Evolutionary conservation across 2,888 invertebrate species (phyloP).

Genomic region (Cremastobaeus sp.): DNA sequence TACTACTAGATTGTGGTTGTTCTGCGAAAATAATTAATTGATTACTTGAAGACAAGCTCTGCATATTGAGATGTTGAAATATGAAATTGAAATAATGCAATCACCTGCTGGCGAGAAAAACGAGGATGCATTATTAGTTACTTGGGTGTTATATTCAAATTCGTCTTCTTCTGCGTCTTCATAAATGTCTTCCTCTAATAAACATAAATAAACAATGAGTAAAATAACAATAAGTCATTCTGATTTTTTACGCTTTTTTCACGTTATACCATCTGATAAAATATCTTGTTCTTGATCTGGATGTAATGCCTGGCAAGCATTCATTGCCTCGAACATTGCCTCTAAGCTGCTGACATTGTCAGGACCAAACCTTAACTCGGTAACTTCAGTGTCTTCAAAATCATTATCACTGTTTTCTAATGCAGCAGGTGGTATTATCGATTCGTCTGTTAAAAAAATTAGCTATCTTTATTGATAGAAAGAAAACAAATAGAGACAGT

Average conservation of each 20-base stretch:
- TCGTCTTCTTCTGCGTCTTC: slow-evolving; percentile 77
- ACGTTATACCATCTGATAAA: slow-evolving; percentile 77
- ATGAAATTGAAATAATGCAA: not conserved
- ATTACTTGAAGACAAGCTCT: not conserved
- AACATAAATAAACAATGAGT: not conserved
- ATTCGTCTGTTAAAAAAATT: slow-evolving; percentile 63
- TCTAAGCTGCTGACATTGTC: slow-evolving; percentile 82
- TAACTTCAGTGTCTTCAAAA: slow-evolving; percentile 80
- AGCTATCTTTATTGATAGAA: no score
- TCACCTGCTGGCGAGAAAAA: slow-evolving; percentile 73
- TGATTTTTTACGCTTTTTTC: not conserved
- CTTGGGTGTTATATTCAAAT: slow-evolving; percentile 78
- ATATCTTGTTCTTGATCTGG: slow-evolving; percentile 85
- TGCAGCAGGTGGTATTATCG: slow-evolving; percentile 63
- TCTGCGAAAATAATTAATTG: slow-evolving; percentile 65
- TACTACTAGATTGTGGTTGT: slow-evolving; percentile 76
- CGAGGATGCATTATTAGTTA: slow-evolving; percentile 75
- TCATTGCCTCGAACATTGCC: slow-evolving; percentile 86
- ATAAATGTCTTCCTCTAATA: not conserved
- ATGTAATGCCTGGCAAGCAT: slow-evolving; percentile 87
- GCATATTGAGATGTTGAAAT: not conserved
- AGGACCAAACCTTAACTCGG: slow-evolving; percentile 87
- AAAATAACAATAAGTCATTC: not conserved
- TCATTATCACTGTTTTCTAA: slow-evolving; percentile 69
- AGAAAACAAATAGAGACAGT: no score